phyloP scores from a whole-genome alignment of 2,113 vertebrate species.

The Phaethon lepturus region DNA sequence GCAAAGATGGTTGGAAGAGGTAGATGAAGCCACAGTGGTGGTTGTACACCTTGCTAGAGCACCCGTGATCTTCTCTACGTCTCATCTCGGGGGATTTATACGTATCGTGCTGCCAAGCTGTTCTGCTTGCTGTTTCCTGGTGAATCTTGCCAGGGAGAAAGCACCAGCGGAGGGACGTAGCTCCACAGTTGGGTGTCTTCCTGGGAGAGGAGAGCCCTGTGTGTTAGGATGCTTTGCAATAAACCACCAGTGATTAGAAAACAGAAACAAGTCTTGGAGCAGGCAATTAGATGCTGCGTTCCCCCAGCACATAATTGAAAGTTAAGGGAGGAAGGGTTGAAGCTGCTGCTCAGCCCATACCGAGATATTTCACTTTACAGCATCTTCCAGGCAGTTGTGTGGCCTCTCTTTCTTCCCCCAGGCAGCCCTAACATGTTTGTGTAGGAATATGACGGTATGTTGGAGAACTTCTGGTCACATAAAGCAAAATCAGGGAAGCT shows the following conservation, averaged over 20 bases:
- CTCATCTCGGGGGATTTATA: neutral
- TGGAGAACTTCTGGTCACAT: neutral
- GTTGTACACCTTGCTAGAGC: neutral
- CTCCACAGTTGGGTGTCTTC: neutral
- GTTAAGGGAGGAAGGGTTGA: neutral
- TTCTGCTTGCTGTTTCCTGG: neutral
- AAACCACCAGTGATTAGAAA: neutral
- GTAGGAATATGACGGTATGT: accelerated
- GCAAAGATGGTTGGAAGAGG: neutral
- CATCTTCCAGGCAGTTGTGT: neutral
- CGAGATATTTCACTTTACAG: neutral
- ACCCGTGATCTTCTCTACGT: neutral
- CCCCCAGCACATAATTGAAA: accelerated
- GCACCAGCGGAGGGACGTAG: neutral
- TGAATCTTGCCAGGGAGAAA: neutral
- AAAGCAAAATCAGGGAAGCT: neutral
- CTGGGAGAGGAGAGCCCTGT: neutral
- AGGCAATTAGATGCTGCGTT: neutral
- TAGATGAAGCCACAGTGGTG: neutral
- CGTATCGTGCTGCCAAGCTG: neutral
- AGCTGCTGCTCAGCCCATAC: neutral
- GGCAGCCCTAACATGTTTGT: neutral
- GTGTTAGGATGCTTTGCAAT: neutral
- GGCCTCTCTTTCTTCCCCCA: neutral
- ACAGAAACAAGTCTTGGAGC: neutral